Evolutionary conservation across 2,888 invertebrate species (phyloP), one percentile per base, ranked within the genome.

Genomic region (Caenorhabditis sp.): DNA sequence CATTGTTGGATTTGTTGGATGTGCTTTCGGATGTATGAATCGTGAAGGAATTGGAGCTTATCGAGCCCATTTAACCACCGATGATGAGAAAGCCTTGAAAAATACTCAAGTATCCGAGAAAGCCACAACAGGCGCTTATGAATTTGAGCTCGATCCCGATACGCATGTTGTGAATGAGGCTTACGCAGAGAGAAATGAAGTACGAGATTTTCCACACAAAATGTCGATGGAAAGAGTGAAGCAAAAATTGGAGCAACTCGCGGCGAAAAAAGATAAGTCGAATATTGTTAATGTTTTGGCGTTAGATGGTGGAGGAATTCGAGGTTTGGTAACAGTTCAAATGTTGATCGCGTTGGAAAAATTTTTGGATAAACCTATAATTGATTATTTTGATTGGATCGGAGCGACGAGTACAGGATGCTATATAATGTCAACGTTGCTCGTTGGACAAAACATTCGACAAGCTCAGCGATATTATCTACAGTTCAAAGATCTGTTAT

Each of bases 251-350:
- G 62, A 67, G 27, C 58, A 70, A 52, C 57, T 83, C 56, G 76
- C 76, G 17, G 74, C 81, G 53, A 50, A 61, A 67, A 83, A 63
- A 66, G 59, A 73, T 31, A 78, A 74, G 36, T 71, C 71, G 52
- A 81, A 80, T 57, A 67, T 83, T 31, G 78, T 86, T 63, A 82
- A 82, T 62, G 75, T 87, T 10, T 89, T 99, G 0, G 93, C 94
- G 83, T 90, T 99, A 20, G 97, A 99, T 89, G 97, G 97, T 1
- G 97, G 99, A n/a, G 97, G 99, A 0, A 96, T 99, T 76, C 91
- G 95, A 20, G 99, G 87, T 8, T 63, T 87, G 10, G 80, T 87
- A 1, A 77, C 87, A 12, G 80, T 83, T 17, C 87, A 85, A 81
- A 78, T 82, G 49, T 65, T 86, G 21, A 60, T 87, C 12, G 66